Conservation (phyloP, 2,888 invertebrate species). For the Eupithecia abbreviata region DNA sequence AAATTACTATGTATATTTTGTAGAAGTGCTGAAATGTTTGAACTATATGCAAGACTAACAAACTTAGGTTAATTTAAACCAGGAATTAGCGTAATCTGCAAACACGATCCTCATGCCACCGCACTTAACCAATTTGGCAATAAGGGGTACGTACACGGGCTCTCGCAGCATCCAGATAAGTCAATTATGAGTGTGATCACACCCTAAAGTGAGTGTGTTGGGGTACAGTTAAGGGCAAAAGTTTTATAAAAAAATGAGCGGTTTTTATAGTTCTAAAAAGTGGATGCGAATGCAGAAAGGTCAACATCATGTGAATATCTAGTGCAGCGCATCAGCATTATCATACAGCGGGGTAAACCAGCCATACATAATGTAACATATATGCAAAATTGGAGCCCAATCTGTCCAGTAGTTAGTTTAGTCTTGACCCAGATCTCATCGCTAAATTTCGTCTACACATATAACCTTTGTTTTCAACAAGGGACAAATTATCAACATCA, state of each 20-base stretch:
- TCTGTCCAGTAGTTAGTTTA: not conserved
- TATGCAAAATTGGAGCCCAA: not conserved
- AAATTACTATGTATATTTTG: not conserved
- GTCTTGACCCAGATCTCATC: not conserved
- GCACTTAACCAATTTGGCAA: conserved; percentile 67
- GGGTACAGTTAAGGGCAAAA: conserved; percentile 49
- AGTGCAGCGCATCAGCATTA: too few relatives aligned
- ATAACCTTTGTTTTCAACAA: too few relatives aligned
- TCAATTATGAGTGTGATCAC: conserved; percentile 75
- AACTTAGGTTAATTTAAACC: conserved; percentile 40
- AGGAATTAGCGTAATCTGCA: conserved; percentile 50
- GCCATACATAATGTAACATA: too few relatives aligned
- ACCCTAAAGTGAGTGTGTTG: conserved; percentile 58
- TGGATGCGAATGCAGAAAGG: too few relatives aligned
- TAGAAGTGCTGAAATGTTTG: not conserved
- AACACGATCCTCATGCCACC: conserved; percentile 54
- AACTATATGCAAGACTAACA: conserved; percentile 11
- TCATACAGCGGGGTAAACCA: too few relatives aligned
- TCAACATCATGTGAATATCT: too few relatives aligned
- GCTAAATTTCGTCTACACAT: not conserved
- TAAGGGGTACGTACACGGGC: conserved; percentile 57
- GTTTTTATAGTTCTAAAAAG: not conserved
- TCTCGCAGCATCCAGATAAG: conserved; percentile 72
- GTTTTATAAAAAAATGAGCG: not conserved
- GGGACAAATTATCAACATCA: too few relatives aligned